These are phyloP conservation scores for Anthoscopus minutus DNA, from an alignment of 2,113 vertebrate species.

Conservation along the genomic window DNA sequence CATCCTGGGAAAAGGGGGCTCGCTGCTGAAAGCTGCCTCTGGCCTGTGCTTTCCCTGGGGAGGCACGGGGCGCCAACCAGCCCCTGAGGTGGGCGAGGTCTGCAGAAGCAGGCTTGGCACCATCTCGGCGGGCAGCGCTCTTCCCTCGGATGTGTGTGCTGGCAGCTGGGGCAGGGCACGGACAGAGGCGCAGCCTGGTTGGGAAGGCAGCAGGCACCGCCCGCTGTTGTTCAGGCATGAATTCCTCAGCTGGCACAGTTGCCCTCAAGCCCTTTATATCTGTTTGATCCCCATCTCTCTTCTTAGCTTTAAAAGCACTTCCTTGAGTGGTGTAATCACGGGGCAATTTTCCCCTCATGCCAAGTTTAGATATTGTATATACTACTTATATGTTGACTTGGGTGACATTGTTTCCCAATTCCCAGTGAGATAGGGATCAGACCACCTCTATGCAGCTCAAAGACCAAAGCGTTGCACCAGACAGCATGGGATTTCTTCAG, in stretches of 20 bases:
- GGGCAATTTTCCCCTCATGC: slow-evolving; percentile 52
- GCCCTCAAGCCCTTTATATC: slow-evolving; percentile 42
- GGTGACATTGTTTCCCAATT: slow-evolving; percentile 56
- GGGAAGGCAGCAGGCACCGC: background rate
- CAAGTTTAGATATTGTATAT: slow-evolving; percentile 51
- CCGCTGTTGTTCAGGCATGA: slow-evolving; percentile 13
- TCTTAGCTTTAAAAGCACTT: slow-evolving; percentile 51
- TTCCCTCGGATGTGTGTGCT: accelerated
- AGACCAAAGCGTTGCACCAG: slow-evolving; percentile 25
- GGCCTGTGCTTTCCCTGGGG: background rate
- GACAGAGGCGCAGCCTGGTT: background rate
- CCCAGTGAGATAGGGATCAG: slow-evolving; percentile 54
- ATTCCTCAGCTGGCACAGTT: slow-evolving; percentile 34
- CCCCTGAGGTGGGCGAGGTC: accelerated
- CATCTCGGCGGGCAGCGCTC: accelerated
- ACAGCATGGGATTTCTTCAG: slow-evolving; percentile 21
- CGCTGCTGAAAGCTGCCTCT: background rate
- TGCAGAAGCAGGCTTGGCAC: background rate
- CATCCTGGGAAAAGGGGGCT: background rate
- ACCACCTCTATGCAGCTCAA: slow-evolving; percentile 51
- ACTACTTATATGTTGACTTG: slow-evolving; percentile 43
- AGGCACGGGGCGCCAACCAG: background rate
- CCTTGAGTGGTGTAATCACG: slow-evolving; percentile 52
- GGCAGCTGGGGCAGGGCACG: accelerated
- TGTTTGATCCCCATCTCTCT: slow-evolving; percentile 47